Conservation (phyloP, 2,888 invertebrate genomes). For the Catocala nupta region DNA sequence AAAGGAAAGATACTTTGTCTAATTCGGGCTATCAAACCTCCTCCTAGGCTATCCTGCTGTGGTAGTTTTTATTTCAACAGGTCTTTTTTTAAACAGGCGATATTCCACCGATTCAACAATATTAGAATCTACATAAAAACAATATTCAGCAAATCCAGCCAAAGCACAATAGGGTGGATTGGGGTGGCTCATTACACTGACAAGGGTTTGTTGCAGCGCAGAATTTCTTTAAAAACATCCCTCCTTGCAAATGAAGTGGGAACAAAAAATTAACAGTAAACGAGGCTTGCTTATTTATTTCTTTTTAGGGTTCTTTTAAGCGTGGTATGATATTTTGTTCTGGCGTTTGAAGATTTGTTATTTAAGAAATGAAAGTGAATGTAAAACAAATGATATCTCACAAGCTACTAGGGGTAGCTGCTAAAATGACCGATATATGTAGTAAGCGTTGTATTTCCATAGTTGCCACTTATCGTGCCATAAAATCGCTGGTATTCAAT, state of each 20-base stretch:
- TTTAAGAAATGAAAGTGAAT: no score
- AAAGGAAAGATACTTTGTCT: no score
- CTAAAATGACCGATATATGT: no score
- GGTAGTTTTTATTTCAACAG: no score
- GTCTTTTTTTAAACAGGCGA: not conserved
- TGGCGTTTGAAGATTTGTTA: no score
- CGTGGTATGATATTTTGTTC: not conserved
- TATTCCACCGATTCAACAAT: not conserved
- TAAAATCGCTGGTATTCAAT: no score
- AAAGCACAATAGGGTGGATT: slow-evolving; percentile 41
- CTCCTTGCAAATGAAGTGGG: slow-evolving; percentile 41
- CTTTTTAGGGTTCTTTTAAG: slow-evolving; percentile 9
- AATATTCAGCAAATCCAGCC: slow-evolving; percentile 22
- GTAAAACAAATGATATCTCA: no score
- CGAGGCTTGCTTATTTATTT: slow-evolving; percentile 22
- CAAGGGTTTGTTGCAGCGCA: slow-evolving; percentile 52
- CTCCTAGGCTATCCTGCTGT: no score
- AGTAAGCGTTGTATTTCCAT: no score
- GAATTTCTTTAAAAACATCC: slow-evolving; percentile 41
- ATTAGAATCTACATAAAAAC: slow-evolving; percentile 27
- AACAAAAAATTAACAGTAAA: slow-evolving; percentile 41
- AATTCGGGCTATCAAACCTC: no score
- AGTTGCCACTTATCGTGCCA: no score
- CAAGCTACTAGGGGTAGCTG: no score
- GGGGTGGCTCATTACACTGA: slow-evolving; percentile 48